These are phyloP conservation scores for Yponomeuta evonymella DNA, from an alignment of 2,888 invertebrate genomes.

Conservation along the genomic window DNA sequence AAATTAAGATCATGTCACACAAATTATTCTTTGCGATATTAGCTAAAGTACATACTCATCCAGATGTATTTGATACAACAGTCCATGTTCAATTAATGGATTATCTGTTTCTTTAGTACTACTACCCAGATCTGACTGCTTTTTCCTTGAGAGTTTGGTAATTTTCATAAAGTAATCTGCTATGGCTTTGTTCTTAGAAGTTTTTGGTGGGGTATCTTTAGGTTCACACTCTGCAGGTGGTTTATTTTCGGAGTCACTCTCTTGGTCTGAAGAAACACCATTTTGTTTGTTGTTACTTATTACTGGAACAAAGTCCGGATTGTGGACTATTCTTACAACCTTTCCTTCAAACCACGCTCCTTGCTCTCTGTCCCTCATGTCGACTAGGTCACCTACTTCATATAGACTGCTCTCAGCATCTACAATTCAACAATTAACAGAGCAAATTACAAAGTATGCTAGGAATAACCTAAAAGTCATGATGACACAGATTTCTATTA, in stretches of 20 bases:
- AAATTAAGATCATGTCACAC: too few relatives aligned
- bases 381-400: slow-evolving; percentile 79
- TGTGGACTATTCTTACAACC: slow-evolving; percentile 70
- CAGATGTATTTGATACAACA: slow-evolving; percentile 63
- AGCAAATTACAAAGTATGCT: not conserved
- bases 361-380: slow-evolving; percentile 76
- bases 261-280: slow-evolving; percentile 27
- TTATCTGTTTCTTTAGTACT: slow-evolving; percentile 28
- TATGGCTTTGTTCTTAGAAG: slow-evolving; percentile 37
- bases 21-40: too few relatives aligned
- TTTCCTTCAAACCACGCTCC: slow-evolving; percentile 86
- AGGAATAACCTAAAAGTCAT: slow-evolving; percentile 9
- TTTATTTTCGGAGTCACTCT: slow-evolving; percentile 44
- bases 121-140: slow-evolving; percentile 22
- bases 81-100: slow-evolving; percentile 36
- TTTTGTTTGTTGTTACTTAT: slow-evolving; percentile 15
- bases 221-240: slow-evolving; percentile 23
- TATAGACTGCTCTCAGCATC: slow-evolving; percentile 70
- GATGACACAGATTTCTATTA: slow-evolving; percentile 18
- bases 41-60: slow-evolving; percentile 48
- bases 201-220: slow-evolving; percentile 1
- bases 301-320: slow-evolving; percentile 33
- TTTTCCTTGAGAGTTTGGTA: slow-evolving; percentile 21
- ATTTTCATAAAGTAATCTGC: slow-evolving; percentile 45
- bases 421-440: slow-evolving; percentile 23